Conservation (phyloP, 2,113 vertebrate species). For the Hypomesus transpacificus region DNA sequence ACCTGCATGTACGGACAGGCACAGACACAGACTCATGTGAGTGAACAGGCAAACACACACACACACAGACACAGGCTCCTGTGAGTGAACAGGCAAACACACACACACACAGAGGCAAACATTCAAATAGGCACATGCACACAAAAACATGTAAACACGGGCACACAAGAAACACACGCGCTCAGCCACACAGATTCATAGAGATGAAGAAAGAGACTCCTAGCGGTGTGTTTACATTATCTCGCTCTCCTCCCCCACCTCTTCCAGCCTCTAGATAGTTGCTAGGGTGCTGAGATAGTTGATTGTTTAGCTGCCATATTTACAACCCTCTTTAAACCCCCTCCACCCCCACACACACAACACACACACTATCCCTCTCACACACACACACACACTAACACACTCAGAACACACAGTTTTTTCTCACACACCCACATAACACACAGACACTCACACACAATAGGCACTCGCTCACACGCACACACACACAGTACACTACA, state of each 20-base stretch:
- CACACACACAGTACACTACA: not conserved
- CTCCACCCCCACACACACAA: not conserved
- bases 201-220: too few species aligned
- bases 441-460: too few species aligned
- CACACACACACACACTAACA: too few species aligned
- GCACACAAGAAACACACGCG: too few species aligned
- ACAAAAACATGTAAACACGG: too few species aligned
- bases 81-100: not conserved
- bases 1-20: not conserved
- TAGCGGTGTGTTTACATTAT: constrained; percentile 9
- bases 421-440: too few species aligned
- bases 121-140: not conserved
- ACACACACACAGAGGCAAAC: not conserved
- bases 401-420: too few species aligned
- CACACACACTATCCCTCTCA: not conserved
- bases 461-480: too few species aligned
- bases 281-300: constrained; percentile 1
- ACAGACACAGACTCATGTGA: not conserved
- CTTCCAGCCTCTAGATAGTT: constrained; percentile 2
- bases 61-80: not conserved
- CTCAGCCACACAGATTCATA: too few species aligned
- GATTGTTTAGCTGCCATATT: constrained; percentile 10
- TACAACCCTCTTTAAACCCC: not conserved
- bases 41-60: not conserved
- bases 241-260: not conserved